Percentiles rank a stretch among this genome's conserved stretches.
These are phyloP conservation scores for Vanessa tameamea DNA, from an alignment of 1,140 invertebrate species.

Conservation along the genomic window DNA sequence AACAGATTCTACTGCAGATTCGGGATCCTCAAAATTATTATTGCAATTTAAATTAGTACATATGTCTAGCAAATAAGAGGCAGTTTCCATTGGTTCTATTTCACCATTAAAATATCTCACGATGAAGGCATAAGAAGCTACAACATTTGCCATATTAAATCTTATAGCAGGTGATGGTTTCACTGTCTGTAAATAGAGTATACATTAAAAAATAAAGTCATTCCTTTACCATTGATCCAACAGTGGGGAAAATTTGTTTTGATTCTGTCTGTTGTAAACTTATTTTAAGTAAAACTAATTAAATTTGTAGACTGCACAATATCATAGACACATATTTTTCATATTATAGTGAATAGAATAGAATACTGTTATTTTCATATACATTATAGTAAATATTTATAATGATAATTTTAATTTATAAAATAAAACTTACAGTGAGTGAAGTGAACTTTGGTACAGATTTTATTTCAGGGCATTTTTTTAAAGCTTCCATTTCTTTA, in stretches of 20 bases:
- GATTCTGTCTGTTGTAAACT: no score
- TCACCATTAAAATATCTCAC: slow-evolving; percentile 87
- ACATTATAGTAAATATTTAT: no score
- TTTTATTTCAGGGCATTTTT: slow-evolving; percentile 74
- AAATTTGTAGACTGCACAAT: no score
- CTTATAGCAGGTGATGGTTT: slow-evolving; percentile 83
- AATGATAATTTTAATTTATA: background rate
- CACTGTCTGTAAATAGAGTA: slow-evolving; percentile 80
- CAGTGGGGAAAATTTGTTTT: no score
- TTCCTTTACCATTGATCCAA: background rate
- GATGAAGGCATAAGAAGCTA: slow-evolving; percentile 85
- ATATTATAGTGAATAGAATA: no score
- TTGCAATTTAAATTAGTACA: slow-evolving; percentile 83
- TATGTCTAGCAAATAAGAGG: slow-evolving; percentile 81
- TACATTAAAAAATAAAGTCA: slow-evolving; percentile 2
- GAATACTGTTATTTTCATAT: no score
- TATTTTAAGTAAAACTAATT: no score
- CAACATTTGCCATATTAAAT: slow-evolving; percentile 86
- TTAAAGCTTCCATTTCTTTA: slow-evolving; percentile 48
- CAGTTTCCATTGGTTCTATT: slow-evolving; percentile 82
- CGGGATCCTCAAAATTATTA: slow-evolving; percentile 82
- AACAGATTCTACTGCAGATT: slow-evolving; percentile 84
- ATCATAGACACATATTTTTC: no score
- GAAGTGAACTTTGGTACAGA: slow-evolving; percentile 78
- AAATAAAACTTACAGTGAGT: slow-evolving; percentile 77